Base-by-base conservation (phyloP, 1,140 invertebrate species). In the Drosophila sproati region DNA sequence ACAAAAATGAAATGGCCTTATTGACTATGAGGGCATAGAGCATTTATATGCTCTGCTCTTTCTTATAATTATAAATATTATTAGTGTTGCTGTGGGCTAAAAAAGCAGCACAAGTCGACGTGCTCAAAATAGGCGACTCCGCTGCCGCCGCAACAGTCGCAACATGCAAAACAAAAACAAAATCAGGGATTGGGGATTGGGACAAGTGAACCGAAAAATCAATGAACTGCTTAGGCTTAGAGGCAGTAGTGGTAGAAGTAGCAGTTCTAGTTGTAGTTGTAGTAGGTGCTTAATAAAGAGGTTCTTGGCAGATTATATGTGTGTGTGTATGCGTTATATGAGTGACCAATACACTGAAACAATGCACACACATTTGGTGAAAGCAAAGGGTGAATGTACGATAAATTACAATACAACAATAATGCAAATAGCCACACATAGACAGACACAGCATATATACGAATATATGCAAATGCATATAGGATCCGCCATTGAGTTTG, bases 311-410 rank as follows among this genome's bases (percentile, higher is more conserved):
- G 62, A 54, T 37, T 68, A 43, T 34, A 72, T 43, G 39, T 43
- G 39, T 43, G 10, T 41, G 39, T 10, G 7, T 1, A 2, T 5
- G 4, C 0, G 39, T 7, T 20, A 34, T 43, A 3, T 34, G 48
- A 28, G 63, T 51, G 39, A 60, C 71, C 71, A 35, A 35, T 35
- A 70, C 55, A 20, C 10, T 52, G 34, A 52, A 52, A 52, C 32
- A 56, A 35, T 62, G 34, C 34, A 8, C 29, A 8, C 29, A 55
- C 57, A 52, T 62, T 37, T 59, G 66, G 43, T 28, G 39, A 66
- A 55, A 54, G 55, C 51, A 48, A 29, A 29, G 54, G 83, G 83
- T 88, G 83, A 88, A 88, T 75, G 83, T 43, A 83, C 83, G 73
- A 64, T 89, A 83, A 88, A 88, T 88, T 74, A 72, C 73, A 28